Evolutionary conservation across 1,140 invertebrate species (phyloP), one percentile per base, ranked within the genome.

Genomic region (Temnothorax curvispinosus): DNA sequence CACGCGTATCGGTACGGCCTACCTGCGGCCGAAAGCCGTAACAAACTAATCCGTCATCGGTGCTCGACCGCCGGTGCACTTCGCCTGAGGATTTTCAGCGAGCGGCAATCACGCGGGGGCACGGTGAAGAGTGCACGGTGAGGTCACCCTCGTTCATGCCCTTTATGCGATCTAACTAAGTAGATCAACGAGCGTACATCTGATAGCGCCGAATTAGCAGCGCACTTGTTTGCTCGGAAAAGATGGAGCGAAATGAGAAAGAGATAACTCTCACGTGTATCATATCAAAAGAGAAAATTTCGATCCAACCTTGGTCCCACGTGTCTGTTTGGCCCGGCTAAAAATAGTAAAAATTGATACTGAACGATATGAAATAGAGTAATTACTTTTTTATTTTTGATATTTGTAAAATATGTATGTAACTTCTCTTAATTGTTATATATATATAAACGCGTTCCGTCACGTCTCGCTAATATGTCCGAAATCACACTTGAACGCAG

Each of bases 41-140:
- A 91, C 91, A 75, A 91, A 92, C 90, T 93, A 92, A 94, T 94
- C 93, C 91, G 90, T 91, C 92, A 93, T 93, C 90, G 85, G 87
- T 82, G 75, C 77, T 82, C 86, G 85, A 85, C 38, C 38, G 38
- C 72, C 86, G 56, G 56, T 75, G 78, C 50, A 84, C 56, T 74
- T 77, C 15, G 67, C 77, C 60, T 47, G 64, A 58, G 88, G 65
- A 82, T 90, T 89, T 87, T 65, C 76, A 77, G 71, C 64, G 62
- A 72, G 65, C 35, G 35, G 56, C 82, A 81, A 88, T 88, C 74
- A 85, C 56, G 77, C 32, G 47, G 64, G 38, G 38, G 56, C 47
- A 38, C 47, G 15, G 71, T 47, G 15, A 41, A 75, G 44, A 64
- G 32, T 13, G 32, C 8, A 47, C 72, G 18, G 38, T 62, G 54